phyloP scores from a whole-genome alignment of 2,113 vertebrate genomes.

The Lepidothrix coronata region DNA sequence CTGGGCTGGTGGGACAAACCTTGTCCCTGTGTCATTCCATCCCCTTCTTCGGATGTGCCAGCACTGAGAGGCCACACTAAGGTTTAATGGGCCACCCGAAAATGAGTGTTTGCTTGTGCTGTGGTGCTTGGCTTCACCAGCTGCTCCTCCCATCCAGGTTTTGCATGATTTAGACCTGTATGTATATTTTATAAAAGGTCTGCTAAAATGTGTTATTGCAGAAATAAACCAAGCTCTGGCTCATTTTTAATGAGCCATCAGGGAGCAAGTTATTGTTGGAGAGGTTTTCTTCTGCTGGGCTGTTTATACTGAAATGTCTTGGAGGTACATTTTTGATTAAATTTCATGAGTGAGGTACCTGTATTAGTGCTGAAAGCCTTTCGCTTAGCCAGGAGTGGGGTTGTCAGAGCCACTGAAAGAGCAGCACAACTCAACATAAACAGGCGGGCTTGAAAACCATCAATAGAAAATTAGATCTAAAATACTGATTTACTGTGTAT shows the following conservation, averaged over 20 bases:
- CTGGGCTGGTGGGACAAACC: background rate
- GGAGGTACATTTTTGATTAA: background rate
- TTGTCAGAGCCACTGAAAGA: background rate
- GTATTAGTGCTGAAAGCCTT: background rate
- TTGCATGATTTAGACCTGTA: background rate
- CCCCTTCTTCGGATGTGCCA: background rate
- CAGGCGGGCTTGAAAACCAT: background rate
- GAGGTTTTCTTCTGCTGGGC: background rate
- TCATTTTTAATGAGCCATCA: background rate
- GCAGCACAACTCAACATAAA: background rate
- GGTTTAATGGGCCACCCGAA: background rate
- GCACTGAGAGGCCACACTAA: background rate
- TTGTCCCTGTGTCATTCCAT: background rate
- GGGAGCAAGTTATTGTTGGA: background rate
- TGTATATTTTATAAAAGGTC: background rate
- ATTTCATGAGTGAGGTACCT: background rate
- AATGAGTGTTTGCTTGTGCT: fast-evolving
- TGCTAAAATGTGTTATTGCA: background rate
- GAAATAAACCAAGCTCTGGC: background rate
- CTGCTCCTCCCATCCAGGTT: background rate
- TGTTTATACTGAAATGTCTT: background rate
- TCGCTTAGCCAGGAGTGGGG: background rate
- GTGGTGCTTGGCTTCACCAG: background rate
- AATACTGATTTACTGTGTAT: background rate
- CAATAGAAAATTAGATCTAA: background rate